Conservation (phyloP, 2,888 invertebrate species). For the Sminthurides aquaticus region DNA sequence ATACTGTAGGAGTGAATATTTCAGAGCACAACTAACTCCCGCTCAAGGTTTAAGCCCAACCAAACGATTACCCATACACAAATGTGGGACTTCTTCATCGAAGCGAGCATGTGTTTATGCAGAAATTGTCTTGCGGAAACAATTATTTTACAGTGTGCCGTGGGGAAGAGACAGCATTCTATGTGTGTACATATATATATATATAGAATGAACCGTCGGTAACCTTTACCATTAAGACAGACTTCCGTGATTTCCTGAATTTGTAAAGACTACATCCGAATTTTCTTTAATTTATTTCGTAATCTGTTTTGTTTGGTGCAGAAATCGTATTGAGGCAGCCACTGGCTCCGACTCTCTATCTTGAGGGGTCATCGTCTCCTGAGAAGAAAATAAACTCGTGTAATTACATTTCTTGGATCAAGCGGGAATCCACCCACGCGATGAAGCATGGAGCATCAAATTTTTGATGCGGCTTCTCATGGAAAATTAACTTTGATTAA, state of each 20-base stretch:
- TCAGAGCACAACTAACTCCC: no score
- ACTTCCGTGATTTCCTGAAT: background rate
- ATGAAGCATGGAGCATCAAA: slow-evolving; percentile 43
- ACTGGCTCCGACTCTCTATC: background rate
- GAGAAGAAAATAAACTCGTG: no score
- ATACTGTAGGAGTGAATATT: no score
- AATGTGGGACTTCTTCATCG: no score
- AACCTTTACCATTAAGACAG: slow-evolving; percentile 11
- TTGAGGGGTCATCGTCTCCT: background rate
- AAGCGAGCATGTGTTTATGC: no score
- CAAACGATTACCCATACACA: no score
- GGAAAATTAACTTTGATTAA: slow-evolving; percentile 42
- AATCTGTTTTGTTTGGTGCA: no score
- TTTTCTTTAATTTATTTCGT: no score
- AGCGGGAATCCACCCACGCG: slow-evolving; percentile 11
- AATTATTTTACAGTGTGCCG: background rate
- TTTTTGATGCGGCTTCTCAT: slow-evolving; percentile 43
- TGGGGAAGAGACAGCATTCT: background rate
- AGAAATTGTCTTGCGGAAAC: background rate
- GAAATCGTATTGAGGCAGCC: no score
- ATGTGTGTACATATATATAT: background rate
- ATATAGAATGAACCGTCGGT: slow-evolving; percentile 16
- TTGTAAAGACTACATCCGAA: no score
- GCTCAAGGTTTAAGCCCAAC: no score
- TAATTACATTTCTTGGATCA: background rate